These are phyloP conservation scores for Arbacia lixula DNA, from an alignment of 53 echinoderm and acorn worm genomes.

Conservation along the genomic window DNA sequence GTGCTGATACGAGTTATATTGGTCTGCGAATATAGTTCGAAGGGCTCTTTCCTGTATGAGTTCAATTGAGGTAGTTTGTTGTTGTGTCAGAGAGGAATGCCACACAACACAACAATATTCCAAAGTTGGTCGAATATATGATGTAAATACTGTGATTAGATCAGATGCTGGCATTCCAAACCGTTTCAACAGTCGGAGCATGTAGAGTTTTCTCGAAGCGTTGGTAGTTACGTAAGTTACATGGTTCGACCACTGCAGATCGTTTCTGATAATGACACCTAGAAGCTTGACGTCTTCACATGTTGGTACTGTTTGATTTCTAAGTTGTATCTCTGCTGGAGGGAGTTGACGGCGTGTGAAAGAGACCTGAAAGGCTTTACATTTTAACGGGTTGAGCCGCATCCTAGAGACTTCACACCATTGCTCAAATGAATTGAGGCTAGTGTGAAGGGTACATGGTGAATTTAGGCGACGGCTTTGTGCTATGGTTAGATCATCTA, in stretches of 20 bases:
- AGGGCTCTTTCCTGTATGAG: neutral
- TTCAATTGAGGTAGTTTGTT: neutral
- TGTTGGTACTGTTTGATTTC: neutral
- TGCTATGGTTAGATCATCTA: conserved; percentile 3
- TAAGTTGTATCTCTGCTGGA: neutral
- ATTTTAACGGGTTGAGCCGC: conserved; percentile 8
- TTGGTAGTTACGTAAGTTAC: neutral
- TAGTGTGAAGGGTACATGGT: neutral
- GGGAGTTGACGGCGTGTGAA: conserved; percentile 3
- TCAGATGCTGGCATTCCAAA: neutral
- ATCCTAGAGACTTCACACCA: conserved; percentile 1
- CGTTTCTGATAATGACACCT: conserved; percentile 11
- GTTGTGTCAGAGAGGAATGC: neutral
- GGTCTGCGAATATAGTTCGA: neutral
- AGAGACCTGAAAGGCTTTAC: neutral
- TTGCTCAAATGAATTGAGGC: neutral
- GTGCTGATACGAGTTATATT: neutral
- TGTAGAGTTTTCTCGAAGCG: conserved; percentile 9
- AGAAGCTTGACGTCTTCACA: conserved; percentile 14
- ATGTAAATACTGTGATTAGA: neutral
- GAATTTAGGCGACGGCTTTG: neutral
- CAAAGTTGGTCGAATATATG: neutral
- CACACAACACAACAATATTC: neutral
- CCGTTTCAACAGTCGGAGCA: neutral
- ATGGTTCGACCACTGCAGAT: neutral